Conservation (phyloP, 2,797 vertebrate genomes). For the Alauda arvensis region DNA sequence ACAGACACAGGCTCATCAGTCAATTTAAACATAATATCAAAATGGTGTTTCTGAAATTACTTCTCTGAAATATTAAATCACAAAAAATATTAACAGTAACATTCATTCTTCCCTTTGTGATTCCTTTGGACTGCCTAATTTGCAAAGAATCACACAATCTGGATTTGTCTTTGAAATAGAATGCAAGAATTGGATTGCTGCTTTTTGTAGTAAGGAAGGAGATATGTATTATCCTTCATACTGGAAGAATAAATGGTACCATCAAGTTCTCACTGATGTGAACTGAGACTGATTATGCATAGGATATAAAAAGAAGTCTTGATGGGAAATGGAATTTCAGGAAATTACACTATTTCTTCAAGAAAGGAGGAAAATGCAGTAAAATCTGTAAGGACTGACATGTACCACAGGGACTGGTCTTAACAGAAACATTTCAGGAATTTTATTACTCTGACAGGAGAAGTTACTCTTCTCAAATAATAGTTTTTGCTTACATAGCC, state of each 20-base stretch:
- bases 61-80: slow-evolving; percentile 40
- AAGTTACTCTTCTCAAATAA: not conserved
- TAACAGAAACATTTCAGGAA: not conserved
- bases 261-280: not conserved
- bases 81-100: not conserved
- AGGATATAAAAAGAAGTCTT: slow-evolving; percentile 2
- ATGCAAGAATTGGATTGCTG: not conserved
- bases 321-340: not conserved
- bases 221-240: not conserved
- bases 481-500: not conserved
- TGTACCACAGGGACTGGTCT: not conserved
- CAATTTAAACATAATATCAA: slow-evolving; percentile 33
- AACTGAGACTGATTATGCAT: not conserved
- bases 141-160: not conserved
- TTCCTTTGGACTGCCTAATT: not conserved
- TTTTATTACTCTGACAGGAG: not conserved
- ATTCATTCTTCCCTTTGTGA: not conserved
- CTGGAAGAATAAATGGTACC: slow-evolving; percentile 1
- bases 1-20: slow-evolving; percentile 13
- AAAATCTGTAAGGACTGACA: not conserved
- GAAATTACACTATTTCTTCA: not conserved
- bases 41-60: slow-evolving; percentile 31
- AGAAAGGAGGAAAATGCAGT: not conserved
- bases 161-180: not conserved
- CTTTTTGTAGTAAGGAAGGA: not conserved